phyloP scores from a whole-genome alignment of 2,797 vertebrate species.

The Sarcophilus harrisii region DNA sequence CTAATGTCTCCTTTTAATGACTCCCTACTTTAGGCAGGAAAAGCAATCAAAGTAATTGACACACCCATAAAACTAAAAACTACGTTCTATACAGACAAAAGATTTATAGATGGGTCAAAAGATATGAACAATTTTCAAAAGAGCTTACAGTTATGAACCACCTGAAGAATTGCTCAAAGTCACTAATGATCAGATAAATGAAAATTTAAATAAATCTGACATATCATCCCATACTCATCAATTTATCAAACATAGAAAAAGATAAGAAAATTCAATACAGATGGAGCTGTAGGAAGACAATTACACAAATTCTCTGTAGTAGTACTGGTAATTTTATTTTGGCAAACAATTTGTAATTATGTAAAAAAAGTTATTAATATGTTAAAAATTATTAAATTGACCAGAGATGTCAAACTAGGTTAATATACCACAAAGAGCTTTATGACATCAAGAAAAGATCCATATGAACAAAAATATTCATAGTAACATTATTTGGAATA shows the following conservation, averaged over 20 bases:
- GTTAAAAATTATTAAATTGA: background rate
- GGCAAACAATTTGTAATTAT: background rate
- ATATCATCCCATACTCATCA: background rate
- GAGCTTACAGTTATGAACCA: background rate
- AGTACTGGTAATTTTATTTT: background rate
- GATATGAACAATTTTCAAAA: background rate
- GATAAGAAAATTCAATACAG: background rate
- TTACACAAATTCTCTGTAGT: background rate
- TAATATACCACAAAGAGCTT: background rate
- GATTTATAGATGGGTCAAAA: background rate
- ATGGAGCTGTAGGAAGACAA: background rate
- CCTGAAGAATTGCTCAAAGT: background rate
- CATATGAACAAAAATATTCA: background rate
- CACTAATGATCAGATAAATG: background rate
- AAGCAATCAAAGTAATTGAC: background rate
- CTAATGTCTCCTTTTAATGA: background rate
- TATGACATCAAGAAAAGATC: background rate
- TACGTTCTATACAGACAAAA: background rate
- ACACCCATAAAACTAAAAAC: background rate
- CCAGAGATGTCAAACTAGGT: background rate
- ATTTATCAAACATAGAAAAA: background rate
- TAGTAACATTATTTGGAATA: background rate
- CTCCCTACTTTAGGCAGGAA: background rate
- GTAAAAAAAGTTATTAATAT: background rate
- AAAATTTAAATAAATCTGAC: background rate